Evolutionary conservation across 2,888 invertebrate species (phyloP), one percentile per base, ranked within the genome.

Genomic region (Hypomecis punctinalis): DNA sequence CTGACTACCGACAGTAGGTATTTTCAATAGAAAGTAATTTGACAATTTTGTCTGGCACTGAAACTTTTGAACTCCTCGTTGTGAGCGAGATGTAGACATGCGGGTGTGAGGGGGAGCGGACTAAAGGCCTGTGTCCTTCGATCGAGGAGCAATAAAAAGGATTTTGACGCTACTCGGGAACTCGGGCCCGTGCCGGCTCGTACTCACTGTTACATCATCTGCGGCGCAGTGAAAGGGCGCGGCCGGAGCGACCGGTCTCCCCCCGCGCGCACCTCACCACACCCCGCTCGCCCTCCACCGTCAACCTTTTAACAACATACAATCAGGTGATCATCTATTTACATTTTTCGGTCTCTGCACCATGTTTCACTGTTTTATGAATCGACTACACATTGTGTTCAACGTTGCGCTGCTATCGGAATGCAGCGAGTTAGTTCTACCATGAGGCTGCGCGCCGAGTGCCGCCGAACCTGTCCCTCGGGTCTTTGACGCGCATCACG

Each of bases 91-190:
- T 43, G 58, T 48, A 61, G 53, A 8, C 13, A 35, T n/a, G 51
- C 9, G 33, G 45, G 55, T 66, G 70, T 66, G 57, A 62, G 53
- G 70, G 61, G 64, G 61, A 61, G 63, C 58, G 63, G 71, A 71
- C 67, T 69, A 67, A 72, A 62, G 73, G 61, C 69, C 57, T 63
- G 77, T 79, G 84, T 81, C 81, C 84, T 86, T 81, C 82, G 80
- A 70, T 75, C 71, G 77, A 66, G 74, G 67, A 73, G 76, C 78
- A 82, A 84, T 87, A 84, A 84, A 83, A 86, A 85, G 83, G 84
- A 83, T 84, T 84, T 83, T 80, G 84, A 84, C 81, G 83, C 75
- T 72, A 70, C 74, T 59, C 62, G 63, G 60, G 61, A 23, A 58
- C 37, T 57, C 55, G 33, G 33, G 47, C 53, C 10, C 70, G 67